Evolutionary conservation across 35 echinoderm and acorn worm genomes (phyloP).

Genomic region (Strongylocentrotus purpuratus): DNA sequence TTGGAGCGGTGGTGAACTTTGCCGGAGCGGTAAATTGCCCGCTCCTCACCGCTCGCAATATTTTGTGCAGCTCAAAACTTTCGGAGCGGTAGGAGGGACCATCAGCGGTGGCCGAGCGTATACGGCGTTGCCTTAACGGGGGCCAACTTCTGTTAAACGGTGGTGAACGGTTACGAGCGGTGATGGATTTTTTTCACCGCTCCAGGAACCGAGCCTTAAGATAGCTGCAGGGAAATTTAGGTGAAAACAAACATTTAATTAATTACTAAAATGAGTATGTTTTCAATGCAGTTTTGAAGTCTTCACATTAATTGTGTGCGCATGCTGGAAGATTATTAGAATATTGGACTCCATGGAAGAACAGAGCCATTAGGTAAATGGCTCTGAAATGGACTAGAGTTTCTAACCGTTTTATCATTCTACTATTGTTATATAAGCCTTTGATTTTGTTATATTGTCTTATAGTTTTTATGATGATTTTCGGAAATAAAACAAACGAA

Average conservation of each 20-base stretch:
- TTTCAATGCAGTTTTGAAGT: too few relatives aligned
- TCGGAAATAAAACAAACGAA: too few relatives aligned
- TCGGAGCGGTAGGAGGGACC: slow-evolving; percentile 30
- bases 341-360: not conserved
- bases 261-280: too few relatives aligned
- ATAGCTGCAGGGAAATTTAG: too few relatives aligned
- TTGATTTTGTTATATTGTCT: too few relatives aligned
- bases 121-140: slow-evolving; percentile 37
- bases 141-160: slow-evolving; percentile 41
- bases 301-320: not conserved
- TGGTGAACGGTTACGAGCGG: slow-evolving; percentile 40
- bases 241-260: not conserved
- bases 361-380: not conserved
- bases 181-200: slow-evolving; percentile 2
- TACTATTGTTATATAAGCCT: too few relatives aligned
- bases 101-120: slow-evolving; percentile 40
- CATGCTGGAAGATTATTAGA: not conserved
- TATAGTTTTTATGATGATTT: too few relatives aligned
- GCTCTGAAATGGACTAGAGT: not conserved
- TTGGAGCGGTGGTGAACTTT: slow-evolving; percentile 36
- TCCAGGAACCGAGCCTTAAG: too few relatives aligned
- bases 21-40: slow-evolving; percentile 34
- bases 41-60: slow-evolving; percentile 37
- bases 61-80: slow-evolving; percentile 28
- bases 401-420: too few relatives aligned